These are phyloP conservation scores for Epinotia ramella DNA, from an alignment of 2,888 invertebrate species.

Conservation along the genomic window DNA sequence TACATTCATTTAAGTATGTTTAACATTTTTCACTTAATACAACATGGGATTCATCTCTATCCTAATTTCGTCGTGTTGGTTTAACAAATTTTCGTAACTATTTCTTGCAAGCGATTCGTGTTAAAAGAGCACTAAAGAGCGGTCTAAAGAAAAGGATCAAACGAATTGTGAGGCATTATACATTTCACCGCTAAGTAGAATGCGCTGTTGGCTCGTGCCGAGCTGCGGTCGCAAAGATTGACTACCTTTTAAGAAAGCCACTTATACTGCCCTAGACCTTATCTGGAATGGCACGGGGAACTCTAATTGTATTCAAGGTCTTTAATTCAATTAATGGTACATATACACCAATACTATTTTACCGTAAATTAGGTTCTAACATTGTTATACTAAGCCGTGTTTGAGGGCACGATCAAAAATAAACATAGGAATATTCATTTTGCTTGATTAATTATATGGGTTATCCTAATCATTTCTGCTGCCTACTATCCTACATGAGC, in stretches of 20 bases:
- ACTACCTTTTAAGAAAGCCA: slow-evolving; percentile 73
- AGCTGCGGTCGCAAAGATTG: slow-evolving; percentile 66
- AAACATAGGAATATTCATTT: not conserved
- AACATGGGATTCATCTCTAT: too few relatives aligned
- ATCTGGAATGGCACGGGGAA: slow-evolving; percentile 56
- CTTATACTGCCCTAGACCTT: slow-evolving; percentile 60
- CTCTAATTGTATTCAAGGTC: slow-evolving; percentile 50
- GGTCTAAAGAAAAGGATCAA: slow-evolving; percentile 57
- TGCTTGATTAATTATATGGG: too few relatives aligned
- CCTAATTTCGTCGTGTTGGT: not conserved
- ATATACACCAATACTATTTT: slow-evolving; percentile 3
- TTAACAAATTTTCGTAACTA: not conserved
- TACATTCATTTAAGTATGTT: not conserved
- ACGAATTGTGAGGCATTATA: slow-evolving; percentile 64
- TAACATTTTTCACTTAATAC: not conserved
- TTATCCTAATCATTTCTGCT: too few relatives aligned
- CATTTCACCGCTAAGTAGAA: slow-evolving; percentile 81
- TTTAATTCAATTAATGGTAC: slow-evolving; percentile 51
- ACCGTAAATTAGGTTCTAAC: slow-evolving; percentile 5
- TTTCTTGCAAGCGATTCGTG: slow-evolving; percentile 54
- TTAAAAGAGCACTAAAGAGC: slow-evolving; percentile 56
- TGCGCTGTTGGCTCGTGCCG: slow-evolving; percentile 68
- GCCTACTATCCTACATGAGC: not conserved
- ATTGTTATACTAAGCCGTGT: not conserved
- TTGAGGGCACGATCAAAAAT: too few relatives aligned